phyloP scores from a whole-genome alignment of 2,888 invertebrate species.

The Agrochola lychnidis region DNA sequence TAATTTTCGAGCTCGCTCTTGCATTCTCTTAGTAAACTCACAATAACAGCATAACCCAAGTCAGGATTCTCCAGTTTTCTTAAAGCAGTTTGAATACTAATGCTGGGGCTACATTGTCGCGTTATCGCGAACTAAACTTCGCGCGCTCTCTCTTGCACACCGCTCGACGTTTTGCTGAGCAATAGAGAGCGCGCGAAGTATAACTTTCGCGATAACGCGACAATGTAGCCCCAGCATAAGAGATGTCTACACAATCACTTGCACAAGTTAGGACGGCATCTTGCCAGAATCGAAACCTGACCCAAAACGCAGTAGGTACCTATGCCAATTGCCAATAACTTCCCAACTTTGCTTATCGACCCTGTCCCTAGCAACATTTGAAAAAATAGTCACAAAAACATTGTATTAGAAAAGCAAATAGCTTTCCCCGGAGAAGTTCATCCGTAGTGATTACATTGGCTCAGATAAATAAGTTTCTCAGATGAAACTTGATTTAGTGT shows the following conservation, averaged over 20 bases:
- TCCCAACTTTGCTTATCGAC: background rate
- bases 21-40: background rate
- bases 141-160: too few species aligned
- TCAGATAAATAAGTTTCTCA: slow-evolving; percentile 67
- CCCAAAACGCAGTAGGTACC: background rate
- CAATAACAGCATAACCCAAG: background rate
- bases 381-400: slow-evolving; percentile 20
- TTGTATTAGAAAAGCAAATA: slow-evolving; percentile 53
- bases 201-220: too few species aligned
- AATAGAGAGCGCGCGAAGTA: too few species aligned
- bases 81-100: background rate
- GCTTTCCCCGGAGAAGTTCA: slow-evolving; percentile 47
- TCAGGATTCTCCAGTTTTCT: background rate
- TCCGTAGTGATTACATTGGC: slow-evolving; percentile 63
- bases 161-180: too few species aligned
- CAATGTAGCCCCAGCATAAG: background rate
- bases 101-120: too few species aligned
- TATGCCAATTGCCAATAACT: background rate
- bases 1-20: background rate
- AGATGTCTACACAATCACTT: background rate
- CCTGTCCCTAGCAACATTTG: background rate
- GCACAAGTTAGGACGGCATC: background rate
- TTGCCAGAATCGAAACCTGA: background rate
- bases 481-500: slow-evolving; percentile 64
- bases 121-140: too few species aligned